Percentiles rank a stretch among this genome's conserved stretches.
Evolutionary conservation across 2,113 vertebrate genomes (phyloP).

Genomic region (Sardina pilchardus): DNA sequence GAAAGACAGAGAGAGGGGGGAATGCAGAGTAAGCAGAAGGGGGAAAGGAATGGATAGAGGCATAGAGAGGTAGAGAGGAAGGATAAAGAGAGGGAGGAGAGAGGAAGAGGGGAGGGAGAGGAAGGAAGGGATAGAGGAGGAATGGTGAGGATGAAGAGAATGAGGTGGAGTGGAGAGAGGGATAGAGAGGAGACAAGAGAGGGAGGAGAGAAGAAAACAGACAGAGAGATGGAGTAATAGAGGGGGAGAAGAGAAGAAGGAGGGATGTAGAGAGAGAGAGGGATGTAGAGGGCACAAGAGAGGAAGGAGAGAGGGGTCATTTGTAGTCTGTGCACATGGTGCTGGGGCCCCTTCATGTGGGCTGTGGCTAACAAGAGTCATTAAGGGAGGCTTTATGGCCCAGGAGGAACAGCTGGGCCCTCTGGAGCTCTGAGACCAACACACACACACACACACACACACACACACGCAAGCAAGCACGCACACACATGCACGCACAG

Average conservation of each 20-base stretch:
- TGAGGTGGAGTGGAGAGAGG: no score
- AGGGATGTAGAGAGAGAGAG: neutral
- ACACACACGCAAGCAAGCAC: neutral
- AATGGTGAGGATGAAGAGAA: neutral
- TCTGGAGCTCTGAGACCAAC: neutral
- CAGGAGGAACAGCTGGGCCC: constrained; percentile 3
- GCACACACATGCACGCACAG: neutral
- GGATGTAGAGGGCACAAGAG: neutral
- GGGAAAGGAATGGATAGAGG: neutral
- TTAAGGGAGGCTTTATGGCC: neutral
- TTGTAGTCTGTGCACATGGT: neutral
- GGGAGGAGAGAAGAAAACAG: neutral
- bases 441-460: neutral
- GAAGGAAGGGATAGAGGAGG: neutral
- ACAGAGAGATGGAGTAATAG: neutral
- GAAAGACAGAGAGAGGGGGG: neutral
- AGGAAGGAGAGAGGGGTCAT: neutral
- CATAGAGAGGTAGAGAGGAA: neutral
- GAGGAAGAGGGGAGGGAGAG: neutral
- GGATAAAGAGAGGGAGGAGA: neutral
- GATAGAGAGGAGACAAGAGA: neutral
- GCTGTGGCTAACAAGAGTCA: neutral
- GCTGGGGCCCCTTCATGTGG: neutral
- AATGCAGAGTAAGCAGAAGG: neutral
- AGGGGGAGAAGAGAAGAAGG: neutral